Percentiles rank a stretch among this genome's conserved stretches.
Conservation (phyloP, 1,140 invertebrate species). For the Papilio polytes region DNA sequence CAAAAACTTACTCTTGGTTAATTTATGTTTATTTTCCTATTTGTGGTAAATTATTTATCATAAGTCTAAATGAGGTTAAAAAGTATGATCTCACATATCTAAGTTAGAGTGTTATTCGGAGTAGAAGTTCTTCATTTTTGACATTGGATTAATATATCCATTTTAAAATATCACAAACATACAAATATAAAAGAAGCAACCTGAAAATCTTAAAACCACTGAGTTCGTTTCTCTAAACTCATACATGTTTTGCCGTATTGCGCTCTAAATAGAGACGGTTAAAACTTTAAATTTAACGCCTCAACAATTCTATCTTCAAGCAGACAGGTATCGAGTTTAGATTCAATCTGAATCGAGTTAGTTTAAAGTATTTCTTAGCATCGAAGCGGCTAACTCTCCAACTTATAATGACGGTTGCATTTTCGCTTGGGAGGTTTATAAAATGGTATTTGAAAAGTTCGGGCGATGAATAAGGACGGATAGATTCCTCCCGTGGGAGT, state of each 20-base stretch:
- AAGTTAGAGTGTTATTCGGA: not conserved
- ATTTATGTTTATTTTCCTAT: too few species aligned
- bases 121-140: not conserved
- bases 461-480: not conserved
- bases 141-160: not conserved
- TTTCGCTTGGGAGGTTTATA: slow-evolving; percentile 17
- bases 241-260: not conserved
- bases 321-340: slow-evolving; percentile 4
- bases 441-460: slow-evolving; percentile 17
- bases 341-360: slow-evolving; percentile 17
- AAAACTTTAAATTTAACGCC: slow-evolving; percentile 8
- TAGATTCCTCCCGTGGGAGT: slow-evolving; percentile 6
- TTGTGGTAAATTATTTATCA: too few species aligned
- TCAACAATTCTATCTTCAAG: not conserved
- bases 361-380: slow-evolving; percentile 19
- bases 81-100: not conserved
- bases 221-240: not conserved
- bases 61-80: too few species aligned
- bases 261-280: not conserved
- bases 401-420: slow-evolving; percentile 23
- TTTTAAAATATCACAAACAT: not conserved
- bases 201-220: not conserved
- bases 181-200: not conserved
- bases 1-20: too few species aligned
- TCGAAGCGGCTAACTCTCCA: slow-evolving; percentile 3